Evolutionary conservation across 2,113 vertebrate species (phyloP), one percentile per base, ranked within the genome.

Genomic region (Xiphophorus couchianus): DNA sequence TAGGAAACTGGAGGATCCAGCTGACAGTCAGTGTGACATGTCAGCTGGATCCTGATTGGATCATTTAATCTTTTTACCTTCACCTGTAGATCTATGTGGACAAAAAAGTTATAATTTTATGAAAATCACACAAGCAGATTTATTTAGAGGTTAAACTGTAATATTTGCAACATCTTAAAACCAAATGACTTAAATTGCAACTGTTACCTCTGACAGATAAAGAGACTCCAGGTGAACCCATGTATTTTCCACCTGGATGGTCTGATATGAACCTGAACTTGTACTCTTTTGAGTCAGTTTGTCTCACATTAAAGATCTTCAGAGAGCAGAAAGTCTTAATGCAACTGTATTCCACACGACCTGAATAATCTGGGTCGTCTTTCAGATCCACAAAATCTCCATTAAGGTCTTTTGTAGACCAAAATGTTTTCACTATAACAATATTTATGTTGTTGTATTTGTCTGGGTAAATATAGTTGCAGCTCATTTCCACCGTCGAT

Each of bases 221-320:
- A 63, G 44, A 7, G 30, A 84, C 82, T 73, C 82, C 82, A 30
- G 64, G 69, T 69, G 0, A 1, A 0, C 77, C 77, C 1, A 4
- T 27, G 31, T 10, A 69, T 25, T 10, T 61, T 3, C 73, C 73
- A 3, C 0, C 0, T 8, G 0, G 0, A 1, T 39, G 27, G 39
- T 77, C 70, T 76, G 68, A 78, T 33, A 0, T 0, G 8, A 84
- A 82, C 0, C 54, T 76, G 74, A 84, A 80, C 62, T 39, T 74
- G 69, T 84, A 86, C 28, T 1, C 31, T 29, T 67, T 61, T 9
- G 58, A 58, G 66, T 82, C 80, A 5, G 15, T 69, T 31, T 63
- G 12, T 60, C 19, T 74, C 28, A 74, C 13, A 1, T 69, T 33
- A 25, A 1, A 66, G 48, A 82, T 74, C 3, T 11, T 66, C 30